Base-by-base conservation (phyloP, 1,140 invertebrate species). In the Akabosia matsudoensis region DNA sequence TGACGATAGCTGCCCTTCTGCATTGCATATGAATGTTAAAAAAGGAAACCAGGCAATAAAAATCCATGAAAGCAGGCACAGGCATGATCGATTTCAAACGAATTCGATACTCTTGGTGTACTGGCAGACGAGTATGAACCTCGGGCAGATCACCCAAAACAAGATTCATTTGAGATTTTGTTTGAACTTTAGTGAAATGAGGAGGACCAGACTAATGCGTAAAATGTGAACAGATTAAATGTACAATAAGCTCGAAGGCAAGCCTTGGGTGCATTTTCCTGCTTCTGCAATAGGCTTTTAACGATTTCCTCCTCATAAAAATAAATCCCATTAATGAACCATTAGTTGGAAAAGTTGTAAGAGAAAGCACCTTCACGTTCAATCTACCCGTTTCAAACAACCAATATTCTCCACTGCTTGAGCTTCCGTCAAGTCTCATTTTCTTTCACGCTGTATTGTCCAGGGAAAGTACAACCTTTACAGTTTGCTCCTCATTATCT, bases 281-380 rank as follows among this genome's bases (percentile, higher is more conserved):
- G n/a, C n/a, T n/a, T n/a, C n/a, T 56, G 13, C 54, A 56, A 67
- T 67, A 30, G 61, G 31, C 31, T 45, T 67, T 67, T 28, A 67
- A 31, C 61, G 30, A 67, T 67, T 67, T 67, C n/a, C n/a, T 30
- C 61, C 61, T 31, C 54, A 30, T 67, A 31, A 67, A 61, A 67
- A 67, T 67, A 67, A 67, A 67, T 67, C 61, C 61, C 61, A 31
- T 67, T 67, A 67, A 67, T 67, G 61, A 67, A 28, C 37, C 37
- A 45, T 45, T 18, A 45, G 37, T 45, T 45, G 7, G 18, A 45
- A 61, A 24, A 22, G 24, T n/a, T 14, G 14, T 61, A 61, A 61
- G n/a, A 24, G 54, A 61, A 61, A 61, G 54, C 14, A 22, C 54
- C 24, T 51, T 51, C n/a, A 13, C n/a, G 45, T 51, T 10, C n/a